Evolutionary conservation across 2,797 vertebrate genomes (phyloP).

Genomic region (Trematomus bernacchii): DNA sequence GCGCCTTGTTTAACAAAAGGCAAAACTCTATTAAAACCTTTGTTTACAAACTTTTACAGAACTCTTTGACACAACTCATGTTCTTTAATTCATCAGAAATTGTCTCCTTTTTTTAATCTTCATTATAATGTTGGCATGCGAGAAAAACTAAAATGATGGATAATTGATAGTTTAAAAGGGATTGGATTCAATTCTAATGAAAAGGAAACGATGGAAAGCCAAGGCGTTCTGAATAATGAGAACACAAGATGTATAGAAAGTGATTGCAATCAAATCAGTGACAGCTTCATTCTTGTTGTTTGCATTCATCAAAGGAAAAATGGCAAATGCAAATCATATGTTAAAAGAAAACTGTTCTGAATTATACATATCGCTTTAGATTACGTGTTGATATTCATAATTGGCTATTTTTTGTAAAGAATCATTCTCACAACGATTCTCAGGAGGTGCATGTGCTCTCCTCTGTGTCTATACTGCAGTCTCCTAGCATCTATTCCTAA

Average conservation of each 20-base stretch:
- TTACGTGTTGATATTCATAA: neutral
- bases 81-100: too few relatives aligned
- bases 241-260: neutral
- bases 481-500: neutral
- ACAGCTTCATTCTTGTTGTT: constrained; percentile 1
- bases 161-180: too few relatives aligned
- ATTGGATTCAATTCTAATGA: neutral
- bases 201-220: neutral
- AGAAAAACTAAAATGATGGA: too few relatives aligned
- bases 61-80: too few relatives aligned
- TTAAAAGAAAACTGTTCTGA: neutral
- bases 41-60: too few relatives aligned
- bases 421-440: neutral
- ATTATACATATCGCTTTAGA: neutral
- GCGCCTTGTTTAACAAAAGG: too few relatives aligned
- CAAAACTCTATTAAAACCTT: too few relatives aligned
- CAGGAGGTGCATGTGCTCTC: neutral
- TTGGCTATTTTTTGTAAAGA: neutral
- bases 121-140: too few relatives aligned
- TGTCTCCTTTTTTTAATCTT: too few relatives aligned
- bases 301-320: neutral
- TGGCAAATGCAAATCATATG: constrained; percentile 18
- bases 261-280: constrained; percentile 35
- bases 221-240: neutral
- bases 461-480: neutral